Evolutionary conservation across 2,113 vertebrate genomes (phyloP), one percentile per base, ranked within the genome.

Genomic region (Pelecanoides urinatrix): DNA sequence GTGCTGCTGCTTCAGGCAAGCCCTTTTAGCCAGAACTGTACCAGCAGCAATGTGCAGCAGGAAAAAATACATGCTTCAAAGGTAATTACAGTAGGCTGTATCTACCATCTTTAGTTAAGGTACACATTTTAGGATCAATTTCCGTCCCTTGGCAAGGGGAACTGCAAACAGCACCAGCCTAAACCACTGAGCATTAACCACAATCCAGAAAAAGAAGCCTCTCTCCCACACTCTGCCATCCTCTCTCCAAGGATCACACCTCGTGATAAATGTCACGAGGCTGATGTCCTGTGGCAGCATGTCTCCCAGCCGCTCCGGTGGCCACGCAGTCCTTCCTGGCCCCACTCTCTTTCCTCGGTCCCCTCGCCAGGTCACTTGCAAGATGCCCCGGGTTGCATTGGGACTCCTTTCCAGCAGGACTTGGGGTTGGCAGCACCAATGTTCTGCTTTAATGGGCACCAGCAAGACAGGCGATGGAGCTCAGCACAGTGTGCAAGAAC

Each of bases 361-460:
- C 7, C 20, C 21, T 72, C 3, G 2, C 7, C 1, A 0, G 1
- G 2, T n/a, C 13, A 38, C 30, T 53, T 84, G 16, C n/a, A 92
- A 20, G 9, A 56, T 6, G 2, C 1, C 11, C 3, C 0, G 1
- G 5, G 5, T n/a, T 58, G 19, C 16, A n/a, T 0, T 18, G 23
- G 27, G 13, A 55, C 14, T 58, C 16, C 45, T 77, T 59, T 26
- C 16, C 38, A 52, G 9, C 16, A 78, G n/a, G 19, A 63, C 20
- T 32, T 67, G 11, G 22, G 7, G 27, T n/a, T 2, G 0, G 9
- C 44, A 59, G 27, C 3, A 6, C 7, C 2, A 3, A 32, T 19
- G 25, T 26, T 8, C 22, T 50, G 12, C 38, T 82, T 53, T 62
- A 58, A 44, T 4, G 10, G 29, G 16, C 23, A n/a, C 21, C 26